Percentiles rank a stretch among this genome's conserved stretches.
phyloP scores from a whole-genome alignment of 2,888 invertebrate genomes.

The Therioaphis trifolii region DNA sequence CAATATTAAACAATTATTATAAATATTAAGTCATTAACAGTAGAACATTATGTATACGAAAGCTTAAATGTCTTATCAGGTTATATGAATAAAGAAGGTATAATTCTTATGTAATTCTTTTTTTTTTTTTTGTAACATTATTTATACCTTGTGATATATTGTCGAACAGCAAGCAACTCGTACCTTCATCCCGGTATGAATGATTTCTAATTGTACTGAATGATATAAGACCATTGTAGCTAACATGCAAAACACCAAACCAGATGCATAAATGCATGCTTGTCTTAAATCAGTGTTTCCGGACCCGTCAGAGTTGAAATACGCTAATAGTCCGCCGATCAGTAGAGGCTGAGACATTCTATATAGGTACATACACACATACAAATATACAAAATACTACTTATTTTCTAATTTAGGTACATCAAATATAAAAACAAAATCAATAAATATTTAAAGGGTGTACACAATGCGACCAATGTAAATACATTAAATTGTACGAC shows the following conservation, averaged over 20 bases:
- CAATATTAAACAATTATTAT: not conserved
- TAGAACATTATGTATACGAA: not conserved
- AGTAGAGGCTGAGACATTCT: slow-evolving; percentile 69
- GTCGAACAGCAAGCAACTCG: slow-evolving; percentile 84
- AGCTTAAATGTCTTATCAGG: too few relatives aligned
- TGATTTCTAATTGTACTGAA: slow-evolving; percentile 71
- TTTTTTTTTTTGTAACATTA: not conserved
- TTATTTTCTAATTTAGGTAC: not conserved
- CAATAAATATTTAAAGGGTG: too few relatives aligned
- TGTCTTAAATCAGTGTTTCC: slow-evolving; percentile 69
- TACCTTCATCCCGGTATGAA: slow-evolving; percentile 86
- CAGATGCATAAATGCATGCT: slow-evolving; percentile 82
- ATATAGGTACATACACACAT: slow-evolving; percentile 10
- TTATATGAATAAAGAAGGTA: too few relatives aligned
- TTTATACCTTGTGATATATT: slow-evolving; percentile 82
- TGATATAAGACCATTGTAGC: slow-evolving; percentile 74
- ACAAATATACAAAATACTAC: slow-evolving; percentile 45
- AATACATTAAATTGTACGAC: not conserved
- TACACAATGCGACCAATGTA: not conserved
- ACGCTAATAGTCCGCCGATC: slow-evolving; percentile 69
- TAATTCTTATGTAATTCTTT: too few relatives aligned
- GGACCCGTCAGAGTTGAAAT: slow-evolving; percentile 69
- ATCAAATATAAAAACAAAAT: not conserved
- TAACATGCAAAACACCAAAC: slow-evolving; percentile 80
- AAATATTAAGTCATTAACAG: not conserved